Evolutionary conservation across 1,140 invertebrate genomes (phyloP).

Genomic region (Formica exsecta): DNA sequence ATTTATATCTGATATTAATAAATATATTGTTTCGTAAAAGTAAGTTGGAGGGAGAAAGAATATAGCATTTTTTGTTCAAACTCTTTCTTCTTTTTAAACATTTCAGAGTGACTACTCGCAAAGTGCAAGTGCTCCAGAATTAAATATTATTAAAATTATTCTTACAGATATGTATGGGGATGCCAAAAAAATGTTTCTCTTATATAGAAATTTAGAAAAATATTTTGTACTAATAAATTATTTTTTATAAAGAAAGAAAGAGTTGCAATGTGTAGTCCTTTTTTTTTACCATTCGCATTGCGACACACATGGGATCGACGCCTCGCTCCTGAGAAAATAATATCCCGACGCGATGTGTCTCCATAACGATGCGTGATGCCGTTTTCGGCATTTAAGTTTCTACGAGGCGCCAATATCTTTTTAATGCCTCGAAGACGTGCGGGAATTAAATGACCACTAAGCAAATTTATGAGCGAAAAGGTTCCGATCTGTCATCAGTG

Average conservation of each 20-base stretch:
- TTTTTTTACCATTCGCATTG: not conserved
- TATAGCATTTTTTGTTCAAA: not conserved
- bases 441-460: conserved; percentile 43
- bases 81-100: not conserved
- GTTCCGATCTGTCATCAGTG: conserved; percentile 46
- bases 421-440: conserved; percentile 24
- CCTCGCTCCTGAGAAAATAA: conserved; percentile 34
- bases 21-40: conserved; percentile 4
- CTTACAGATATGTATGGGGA: not conserved
- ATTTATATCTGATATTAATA: not conserved
- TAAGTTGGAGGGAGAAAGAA: not conserved
- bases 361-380: conserved; percentile 2
- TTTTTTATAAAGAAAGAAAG: not conserved
- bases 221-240: no score
- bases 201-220: no score
- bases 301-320: not conserved
- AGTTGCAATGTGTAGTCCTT: not conserved
- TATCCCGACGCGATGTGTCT: not conserved
- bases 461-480: conserved; percentile 50
- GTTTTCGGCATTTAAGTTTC: conserved; percentile 20
- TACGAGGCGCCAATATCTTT: conserved; percentile 34
- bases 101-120: not conserved
- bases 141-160: not conserved
- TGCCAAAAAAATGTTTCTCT: no score
- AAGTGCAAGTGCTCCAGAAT: not conserved